phyloP scores from a whole-genome alignment of 1,140 invertebrate genomes.

The Drosophila nasuta region DNA sequence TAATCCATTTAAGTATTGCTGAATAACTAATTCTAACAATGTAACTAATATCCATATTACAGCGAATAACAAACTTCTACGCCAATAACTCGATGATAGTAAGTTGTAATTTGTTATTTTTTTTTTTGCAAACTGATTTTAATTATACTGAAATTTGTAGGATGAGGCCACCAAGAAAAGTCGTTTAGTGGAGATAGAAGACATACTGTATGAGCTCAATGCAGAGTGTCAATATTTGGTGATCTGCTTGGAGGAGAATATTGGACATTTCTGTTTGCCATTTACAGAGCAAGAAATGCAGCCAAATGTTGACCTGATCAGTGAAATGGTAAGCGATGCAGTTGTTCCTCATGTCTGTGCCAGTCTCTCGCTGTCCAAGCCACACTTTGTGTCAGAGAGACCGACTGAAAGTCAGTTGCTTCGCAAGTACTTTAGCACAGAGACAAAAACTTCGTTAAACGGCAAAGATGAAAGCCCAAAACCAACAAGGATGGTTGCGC shows the following conservation, averaged over 20 bases:
- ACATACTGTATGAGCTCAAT: constrained; percentile 68
- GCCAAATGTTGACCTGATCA: constrained; percentile 50
- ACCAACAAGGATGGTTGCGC: constrained; percentile 7
- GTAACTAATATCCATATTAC: constrained; percentile 1
- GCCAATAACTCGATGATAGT: constrained; percentile 47
- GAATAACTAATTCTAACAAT: not conserved
- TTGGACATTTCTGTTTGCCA: constrained; percentile 67
- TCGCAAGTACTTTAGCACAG: constrained; percentile 51
- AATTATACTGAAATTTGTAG: constrained; percentile 31
- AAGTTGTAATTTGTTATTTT: constrained; percentile 15
- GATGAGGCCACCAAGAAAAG: constrained; percentile 52
- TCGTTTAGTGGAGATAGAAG: constrained; percentile 66
- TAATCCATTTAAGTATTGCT: not conserved
- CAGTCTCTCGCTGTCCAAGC: constrained; percentile 22
- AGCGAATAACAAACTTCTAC: constrained; percentile 52
- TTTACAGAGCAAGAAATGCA: constrained; percentile 57
- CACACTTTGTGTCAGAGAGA: constrained; percentile 46
- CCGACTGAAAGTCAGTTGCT: constrained; percentile 48
- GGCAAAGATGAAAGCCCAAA: constrained; percentile 8
- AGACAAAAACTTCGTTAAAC: constrained; percentile 1
- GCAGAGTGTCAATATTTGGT: constrained; percentile 72
- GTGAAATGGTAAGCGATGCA: constrained; percentile 49
- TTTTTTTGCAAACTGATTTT: not conserved
- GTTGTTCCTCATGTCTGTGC: constrained; percentile 50
- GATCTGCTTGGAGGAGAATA: constrained; percentile 62